phyloP scores from a whole-genome alignment of 2,797 vertebrate species.

The Numenius phaeopus region DNA sequence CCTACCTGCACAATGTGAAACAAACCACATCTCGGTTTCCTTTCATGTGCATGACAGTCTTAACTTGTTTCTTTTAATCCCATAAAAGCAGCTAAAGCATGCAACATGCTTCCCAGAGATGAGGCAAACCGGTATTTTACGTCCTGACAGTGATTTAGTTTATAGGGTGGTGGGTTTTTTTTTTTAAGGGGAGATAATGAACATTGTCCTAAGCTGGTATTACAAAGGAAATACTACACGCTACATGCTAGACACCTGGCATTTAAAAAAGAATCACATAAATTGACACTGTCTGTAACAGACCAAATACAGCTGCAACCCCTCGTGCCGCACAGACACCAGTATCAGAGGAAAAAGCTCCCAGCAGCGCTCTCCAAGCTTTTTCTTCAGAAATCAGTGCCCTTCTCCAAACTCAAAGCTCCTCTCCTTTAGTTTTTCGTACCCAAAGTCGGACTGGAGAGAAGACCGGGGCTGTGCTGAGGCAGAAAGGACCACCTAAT shows the following conservation, averaged over 20 bases:
- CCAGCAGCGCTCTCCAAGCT: neutral
- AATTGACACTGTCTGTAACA: neutral
- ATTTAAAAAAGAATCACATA: conserved; percentile 10
- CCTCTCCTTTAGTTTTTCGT: neutral
- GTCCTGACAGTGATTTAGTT: conserved; percentile 63
- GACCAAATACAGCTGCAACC: conserved; percentile 28
- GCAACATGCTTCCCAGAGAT: conserved; percentile 46
- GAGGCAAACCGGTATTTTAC: conserved; percentile 54
- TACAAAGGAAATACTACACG: neutral
- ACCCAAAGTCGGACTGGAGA: neutral
- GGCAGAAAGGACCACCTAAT: neutral
- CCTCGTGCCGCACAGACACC: neutral
- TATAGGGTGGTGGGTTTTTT: neutral
- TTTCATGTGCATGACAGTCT: conserved; percentile 68
- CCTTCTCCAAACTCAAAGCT: neutral
- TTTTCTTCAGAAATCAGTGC: conserved; percentile 15
- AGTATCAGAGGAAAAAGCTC: neutral
- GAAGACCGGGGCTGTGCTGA: neutral
- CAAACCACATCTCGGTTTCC: conserved; percentile 61
- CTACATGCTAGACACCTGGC: conserved; percentile 1
- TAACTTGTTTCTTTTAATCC: conserved; percentile 74
- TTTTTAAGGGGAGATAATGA: conserved; percentile 15
- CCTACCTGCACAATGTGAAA: conserved; percentile 70
- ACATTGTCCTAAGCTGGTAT: conserved; percentile 31
- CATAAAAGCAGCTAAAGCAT: conserved; percentile 67